Evolutionary conservation across 2,113 vertebrate species (phyloP), one percentile per base, ranked within the genome.

Genomic region (Anarrhichthys ocellatus): DNA sequence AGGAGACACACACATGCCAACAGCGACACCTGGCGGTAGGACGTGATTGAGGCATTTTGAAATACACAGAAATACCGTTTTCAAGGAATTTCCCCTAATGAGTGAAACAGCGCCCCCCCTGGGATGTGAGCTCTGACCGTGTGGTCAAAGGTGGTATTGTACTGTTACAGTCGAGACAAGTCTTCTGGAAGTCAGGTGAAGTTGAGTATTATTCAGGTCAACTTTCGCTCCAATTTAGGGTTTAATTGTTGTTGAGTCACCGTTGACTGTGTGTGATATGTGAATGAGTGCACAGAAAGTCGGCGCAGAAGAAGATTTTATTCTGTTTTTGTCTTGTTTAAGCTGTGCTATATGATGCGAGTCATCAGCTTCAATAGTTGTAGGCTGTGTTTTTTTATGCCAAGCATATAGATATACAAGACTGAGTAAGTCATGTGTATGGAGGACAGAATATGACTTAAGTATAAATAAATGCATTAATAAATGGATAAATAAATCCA

Each of bases 1-100:
- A 13, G 20, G 27, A 54, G 20, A 59, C 11, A 24, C 14, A 22
- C 14, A 52, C 52, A 15, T 36, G 14, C 2, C 68, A 67, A 77
- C 74, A 89, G 77, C 62, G 91, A 87, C 92, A 76, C 73, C 1
- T 44, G 10, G 67, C 1, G 90, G 61, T 8, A n/a, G 1, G 6
- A 50, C 3, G 22, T 15, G 48, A 29, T 63, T 64, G 32, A 44
- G 3, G 61, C 40, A 62, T 9, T 6, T 59, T 36, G 17, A 32
- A 50, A 68, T 11, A 2, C 11, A 24, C 20, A 40, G 6, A n/a
- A n/a, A n/a, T 24, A 67, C 44, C 65, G 27, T 32, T 52, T 52
- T n/a, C 18, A 29, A 46, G 56, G 36, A 0, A 69, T 36, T 22
- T 32, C 24, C 24, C 56, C 8, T n/a, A 56, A 44, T 2, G 4